Evolutionary conservation across 2,888 invertebrate genomes (phyloP).

Genomic region (Brachyopa scutellaris): DNA sequence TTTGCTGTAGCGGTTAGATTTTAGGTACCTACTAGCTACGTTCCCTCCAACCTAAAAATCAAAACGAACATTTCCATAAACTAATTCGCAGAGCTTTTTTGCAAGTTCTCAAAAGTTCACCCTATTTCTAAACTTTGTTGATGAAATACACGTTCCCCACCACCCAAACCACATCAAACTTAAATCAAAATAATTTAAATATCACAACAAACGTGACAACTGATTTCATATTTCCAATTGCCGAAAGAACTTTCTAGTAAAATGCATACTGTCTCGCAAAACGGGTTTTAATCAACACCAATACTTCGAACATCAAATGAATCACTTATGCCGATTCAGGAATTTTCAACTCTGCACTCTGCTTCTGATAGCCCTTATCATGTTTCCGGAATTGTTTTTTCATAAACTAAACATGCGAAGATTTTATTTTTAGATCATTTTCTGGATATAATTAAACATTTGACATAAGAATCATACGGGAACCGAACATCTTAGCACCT

Average conservation of each 20-base stretch:
- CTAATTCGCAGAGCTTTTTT: conserved; percentile 1
- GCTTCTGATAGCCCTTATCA: conserved; percentile 13
- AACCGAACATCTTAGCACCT: conserved; percentile 1
- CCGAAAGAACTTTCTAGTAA: conserved; percentile 18
- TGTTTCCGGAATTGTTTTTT: not conserved
- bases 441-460: conserved; percentile 30
- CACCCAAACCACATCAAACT: conserved; percentile 9
- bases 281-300: conserved; percentile 3
- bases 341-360: not conserved
- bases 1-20: too few relatives aligned
- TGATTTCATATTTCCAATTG: not conserved
- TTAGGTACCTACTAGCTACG: too few relatives aligned
- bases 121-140: conserved; percentile 25
- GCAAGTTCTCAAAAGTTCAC: conserved; percentile 9
- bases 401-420: not conserved
- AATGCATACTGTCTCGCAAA: not conserved
- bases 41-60: not conserved
- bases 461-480: not conserved
- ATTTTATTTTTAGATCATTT: conserved; percentile 34
- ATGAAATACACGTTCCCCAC: conserved; percentile 15
- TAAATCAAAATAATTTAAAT: conserved; percentile 50
- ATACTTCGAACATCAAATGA: conserved; percentile 10
- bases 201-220: conserved; percentile 24
- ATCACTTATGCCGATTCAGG: not conserved
- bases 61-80: conserved; percentile 13